phyloP scores from a whole-genome alignment of 2,888 invertebrate species.

The Caenorhabditis panamensis region DNA sequence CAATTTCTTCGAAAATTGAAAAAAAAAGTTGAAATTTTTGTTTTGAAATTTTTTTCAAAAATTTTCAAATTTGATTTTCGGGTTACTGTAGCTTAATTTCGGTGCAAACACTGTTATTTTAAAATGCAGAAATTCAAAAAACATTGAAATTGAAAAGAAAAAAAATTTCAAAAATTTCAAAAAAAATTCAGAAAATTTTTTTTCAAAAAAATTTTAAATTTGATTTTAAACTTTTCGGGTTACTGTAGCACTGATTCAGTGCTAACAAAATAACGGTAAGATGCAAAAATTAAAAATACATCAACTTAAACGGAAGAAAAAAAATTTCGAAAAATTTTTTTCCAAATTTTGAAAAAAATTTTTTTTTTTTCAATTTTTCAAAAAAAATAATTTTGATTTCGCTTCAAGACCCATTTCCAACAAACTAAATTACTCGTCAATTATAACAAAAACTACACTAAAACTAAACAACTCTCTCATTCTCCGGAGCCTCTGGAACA shows the following conservation, averaged over 20 bases:
- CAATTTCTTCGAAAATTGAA: no score
- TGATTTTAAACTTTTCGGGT: background rate
- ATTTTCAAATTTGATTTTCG: no score
- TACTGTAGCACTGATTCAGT: background rate
- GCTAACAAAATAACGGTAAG: background rate
- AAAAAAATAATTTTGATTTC: background rate
- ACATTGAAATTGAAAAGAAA: background rate
- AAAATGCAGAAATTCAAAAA: background rate
- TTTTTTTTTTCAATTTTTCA: background rate
- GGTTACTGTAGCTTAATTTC: no score
- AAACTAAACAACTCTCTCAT: constrained; percentile 58
- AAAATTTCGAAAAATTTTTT: background rate
- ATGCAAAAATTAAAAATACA: background rate
- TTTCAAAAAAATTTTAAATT: background rate
- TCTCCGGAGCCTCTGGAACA: constrained; percentile 65
- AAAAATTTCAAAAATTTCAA: background rate
- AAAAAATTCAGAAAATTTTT: background rate
- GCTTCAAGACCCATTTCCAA: background rate
- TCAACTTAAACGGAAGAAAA: background rate
- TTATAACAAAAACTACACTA: background rate
- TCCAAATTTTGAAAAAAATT: background rate
- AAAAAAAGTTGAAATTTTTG: no score
- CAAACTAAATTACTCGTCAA: background rate
- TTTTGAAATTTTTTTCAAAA: no score
- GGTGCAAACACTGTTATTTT: no score